Percentiles rank a stretch among this genome's conserved stretches.
Conservation (phyloP, 2,888 invertebrate genomes). For the Agrotis ipsilon region DNA sequence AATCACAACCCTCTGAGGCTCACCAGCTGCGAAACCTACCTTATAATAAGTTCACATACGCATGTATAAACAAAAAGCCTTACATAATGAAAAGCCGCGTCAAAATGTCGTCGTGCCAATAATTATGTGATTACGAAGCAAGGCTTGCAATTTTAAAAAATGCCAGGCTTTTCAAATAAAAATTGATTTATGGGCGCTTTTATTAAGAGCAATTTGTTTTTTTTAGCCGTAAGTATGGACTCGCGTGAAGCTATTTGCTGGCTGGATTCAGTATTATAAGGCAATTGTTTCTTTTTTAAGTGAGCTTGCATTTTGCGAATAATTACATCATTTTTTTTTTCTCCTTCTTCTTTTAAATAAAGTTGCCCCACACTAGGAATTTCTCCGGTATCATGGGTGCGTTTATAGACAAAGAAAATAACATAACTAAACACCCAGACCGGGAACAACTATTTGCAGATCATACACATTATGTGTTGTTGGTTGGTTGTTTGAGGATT, state of each 20-base stretch:
- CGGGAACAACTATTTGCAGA: too few species aligned
- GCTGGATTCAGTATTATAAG: slow-evolving; percentile 23
- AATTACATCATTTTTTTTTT: not conserved
- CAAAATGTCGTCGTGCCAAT: slow-evolving; percentile 25
- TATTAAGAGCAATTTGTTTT: slow-evolving; percentile 56
- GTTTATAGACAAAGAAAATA: too few species aligned
- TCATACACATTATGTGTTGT: too few species aligned
- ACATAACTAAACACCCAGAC: too few species aligned
- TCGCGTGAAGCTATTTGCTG: slow-evolving; percentile 55
- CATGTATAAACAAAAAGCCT: slow-evolving; percentile 13
- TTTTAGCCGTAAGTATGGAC: slow-evolving; percentile 52
- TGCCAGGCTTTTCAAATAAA: slow-evolving; percentile 51
- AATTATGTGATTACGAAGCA: slow-evolving; percentile 57
- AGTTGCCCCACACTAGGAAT: too few species aligned
- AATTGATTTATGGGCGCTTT: slow-evolving; percentile 56
- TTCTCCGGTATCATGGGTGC: too few species aligned
- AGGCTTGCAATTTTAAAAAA: slow-evolving; percentile 58
- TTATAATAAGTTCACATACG: not conserved
- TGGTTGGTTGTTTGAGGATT: too few species aligned
- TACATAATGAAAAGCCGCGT: slow-evolving; percentile 32
- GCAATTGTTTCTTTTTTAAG: slow-evolving; percentile 27
- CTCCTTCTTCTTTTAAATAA: too few species aligned
- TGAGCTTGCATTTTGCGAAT: slow-evolving; percentile 14
- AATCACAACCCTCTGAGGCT: not conserved
- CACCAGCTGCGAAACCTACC: not conserved